phyloP scores from a whole-genome alignment of 2,113 vertebrate species.

The Trogon melanurus region DNA sequence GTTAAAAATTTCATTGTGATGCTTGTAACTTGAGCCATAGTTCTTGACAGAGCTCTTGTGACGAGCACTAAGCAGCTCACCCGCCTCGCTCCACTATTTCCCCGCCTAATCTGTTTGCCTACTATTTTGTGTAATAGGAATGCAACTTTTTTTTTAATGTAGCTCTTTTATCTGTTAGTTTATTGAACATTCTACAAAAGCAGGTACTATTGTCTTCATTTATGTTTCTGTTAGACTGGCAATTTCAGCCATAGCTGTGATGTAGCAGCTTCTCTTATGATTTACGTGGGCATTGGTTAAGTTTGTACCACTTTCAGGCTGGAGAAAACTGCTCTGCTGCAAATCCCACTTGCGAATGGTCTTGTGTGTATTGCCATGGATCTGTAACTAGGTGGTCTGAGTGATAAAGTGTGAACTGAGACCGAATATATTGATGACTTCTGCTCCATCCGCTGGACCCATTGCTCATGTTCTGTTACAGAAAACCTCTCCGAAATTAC shows the following conservation, averaged over 20 bases:
- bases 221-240: neutral
- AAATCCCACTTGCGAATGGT: neutral
- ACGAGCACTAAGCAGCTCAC: neutral
- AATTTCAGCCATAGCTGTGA: neutral
- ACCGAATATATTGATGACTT: neutral
- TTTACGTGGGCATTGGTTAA: neutral
- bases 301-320: neutral
- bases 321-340: conserved; percentile 3
- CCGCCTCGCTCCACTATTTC: neutral
- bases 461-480: neutral
- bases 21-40: neutral
- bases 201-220: neutral
- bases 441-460: neutral
- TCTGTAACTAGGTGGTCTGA: neutral
- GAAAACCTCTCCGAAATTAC: neutral
- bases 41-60: neutral
- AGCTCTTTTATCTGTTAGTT: neutral
- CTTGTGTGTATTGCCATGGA: neutral
- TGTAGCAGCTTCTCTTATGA: neutral
- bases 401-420: neutral
- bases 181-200: neutral
- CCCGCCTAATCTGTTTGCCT: neutral
- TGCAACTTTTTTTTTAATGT: neutral
- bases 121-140: neutral
- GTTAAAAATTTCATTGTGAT: neutral